Percentiles rank a stretch among this genome's conserved stretches.
These are phyloP conservation scores for Callitettix versicolor DNA, from an alignment of 1,140 invertebrate genomes.

Conservation along the genomic window DNA sequence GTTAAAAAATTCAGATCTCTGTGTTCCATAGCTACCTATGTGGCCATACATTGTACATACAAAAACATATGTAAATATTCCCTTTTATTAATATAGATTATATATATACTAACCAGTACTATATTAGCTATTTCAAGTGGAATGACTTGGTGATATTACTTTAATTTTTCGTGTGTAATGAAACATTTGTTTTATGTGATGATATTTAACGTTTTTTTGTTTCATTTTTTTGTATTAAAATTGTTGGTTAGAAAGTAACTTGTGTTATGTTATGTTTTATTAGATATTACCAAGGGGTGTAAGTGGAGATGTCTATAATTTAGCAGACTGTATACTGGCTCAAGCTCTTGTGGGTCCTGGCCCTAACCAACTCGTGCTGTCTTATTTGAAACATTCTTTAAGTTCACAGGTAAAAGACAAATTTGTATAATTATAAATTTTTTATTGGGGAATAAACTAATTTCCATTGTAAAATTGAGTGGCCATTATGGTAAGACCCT, in stretches of 20 bases:
- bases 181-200: neutral
- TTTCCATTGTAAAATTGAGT: neutral
- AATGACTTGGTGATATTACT: neutral
- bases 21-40: too few species aligned
- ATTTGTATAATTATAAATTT: too few species aligned
- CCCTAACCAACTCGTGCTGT: conserved; percentile 80
- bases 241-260: too few species aligned
- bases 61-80: too few species aligned
- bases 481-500: too few species aligned
- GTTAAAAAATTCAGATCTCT: too few species aligned
- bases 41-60: too few species aligned
- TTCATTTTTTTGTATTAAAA: neutral
- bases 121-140: neutral
- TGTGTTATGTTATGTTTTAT: conserved; percentile 8
- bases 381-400: conserved; percentile 84
- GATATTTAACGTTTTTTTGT: neutral
- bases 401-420: conserved; percentile 54
- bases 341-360: conserved; percentile 85
- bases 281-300: conserved; percentile 70
- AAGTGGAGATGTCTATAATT: conserved; percentile 81
- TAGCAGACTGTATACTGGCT: conserved; percentile 85
- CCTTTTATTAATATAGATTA: too few species aligned
- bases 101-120: neutral
- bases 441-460: conserved; percentile 4
- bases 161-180: neutral